Percentiles rank a stretch among this genome's conserved stretches.
phyloP scores from a whole-genome alignment of 2,888 invertebrate genomes.

The Melieria picta region DNA sequence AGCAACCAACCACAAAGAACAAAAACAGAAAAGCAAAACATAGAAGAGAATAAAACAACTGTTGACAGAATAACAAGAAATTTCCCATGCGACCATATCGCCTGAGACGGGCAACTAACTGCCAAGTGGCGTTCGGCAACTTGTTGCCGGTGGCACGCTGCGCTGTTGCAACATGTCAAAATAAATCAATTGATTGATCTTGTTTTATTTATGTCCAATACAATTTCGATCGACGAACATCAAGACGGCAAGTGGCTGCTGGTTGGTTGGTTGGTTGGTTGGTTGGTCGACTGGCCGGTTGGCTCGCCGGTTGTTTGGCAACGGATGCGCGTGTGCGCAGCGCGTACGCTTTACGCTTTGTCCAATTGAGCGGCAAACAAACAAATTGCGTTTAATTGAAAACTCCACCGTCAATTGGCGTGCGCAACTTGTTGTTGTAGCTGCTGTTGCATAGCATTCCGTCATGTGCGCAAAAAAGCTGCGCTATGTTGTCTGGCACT shows the following conservation, averaged over 20 bases:
- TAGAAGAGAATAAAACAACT: neutral
- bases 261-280: neutral
- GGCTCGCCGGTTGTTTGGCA: neutral
- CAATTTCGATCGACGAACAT: conserved; percentile 61
- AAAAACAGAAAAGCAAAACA: neutral
- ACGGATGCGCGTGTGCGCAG: conserved; percentile 24
- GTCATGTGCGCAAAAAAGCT: conserved; percentile 21
- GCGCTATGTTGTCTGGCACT: neutral
- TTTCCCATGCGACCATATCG: conserved; percentile 31
- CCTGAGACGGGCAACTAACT: conserved; percentile 8
- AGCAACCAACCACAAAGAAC: neutral
- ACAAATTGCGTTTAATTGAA: conserved; percentile 53
- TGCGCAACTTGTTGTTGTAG: neutral
- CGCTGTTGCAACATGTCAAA: conserved; percentile 29
- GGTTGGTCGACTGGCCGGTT: neutral
- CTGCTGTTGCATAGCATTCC: conserved; percentile 23
- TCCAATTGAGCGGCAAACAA: conserved; percentile 45
- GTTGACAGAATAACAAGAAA: conserved; percentile 7
- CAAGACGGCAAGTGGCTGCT: conserved; percentile 8
- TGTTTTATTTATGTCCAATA: conserved; percentile 68
- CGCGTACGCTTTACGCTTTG: conserved; percentile 1
- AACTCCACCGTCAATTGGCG: conserved; percentile 5
- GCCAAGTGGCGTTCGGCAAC: no score
- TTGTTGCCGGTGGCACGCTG: conserved; percentile 18
- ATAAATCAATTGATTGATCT: conserved; percentile 67